A percentile compares a stretch with the other conserved stretches of the same genome.
phyloP scores from a whole-genome alignment of 2,113 vertebrate genomes.

The Nycticryphes semicollaris region DNA sequence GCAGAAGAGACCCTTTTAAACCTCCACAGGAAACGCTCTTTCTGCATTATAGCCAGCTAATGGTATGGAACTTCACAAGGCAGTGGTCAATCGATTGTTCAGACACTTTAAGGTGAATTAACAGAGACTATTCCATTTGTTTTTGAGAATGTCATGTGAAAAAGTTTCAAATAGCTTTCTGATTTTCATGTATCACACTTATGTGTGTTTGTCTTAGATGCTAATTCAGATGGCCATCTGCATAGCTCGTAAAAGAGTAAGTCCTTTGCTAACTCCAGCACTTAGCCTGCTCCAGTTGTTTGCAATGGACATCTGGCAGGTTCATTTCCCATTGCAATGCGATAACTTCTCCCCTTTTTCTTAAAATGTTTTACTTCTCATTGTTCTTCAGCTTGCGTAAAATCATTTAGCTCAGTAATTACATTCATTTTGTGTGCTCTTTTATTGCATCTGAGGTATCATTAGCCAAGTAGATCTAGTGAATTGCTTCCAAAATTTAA shows the following conservation, averaged over 20 bases:
- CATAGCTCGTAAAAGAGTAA: neutral
- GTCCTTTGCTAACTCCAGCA: neutral
- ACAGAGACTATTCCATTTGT: neutral
- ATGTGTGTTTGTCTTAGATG: neutral
- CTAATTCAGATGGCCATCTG: neutral
- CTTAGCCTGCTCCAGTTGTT: accelerated
- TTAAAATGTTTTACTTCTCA: neutral
- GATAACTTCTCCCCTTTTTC: neutral
- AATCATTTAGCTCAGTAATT: neutral
- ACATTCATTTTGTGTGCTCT: accelerated
- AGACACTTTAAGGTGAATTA: neutral
- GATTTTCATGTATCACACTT: neutral
- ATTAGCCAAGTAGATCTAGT: neutral
- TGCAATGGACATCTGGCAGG: neutral
- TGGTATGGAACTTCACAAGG: neutral
- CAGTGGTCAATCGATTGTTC: neutral
- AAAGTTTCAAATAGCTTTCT: neutral
- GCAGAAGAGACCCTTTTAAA: neutral
- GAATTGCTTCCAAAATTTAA: neutral
- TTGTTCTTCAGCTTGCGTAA: neutral
- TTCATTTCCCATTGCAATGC: neutral
- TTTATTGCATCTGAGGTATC: neutral
- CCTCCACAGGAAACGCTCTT: neutral
- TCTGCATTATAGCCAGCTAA: neutral
- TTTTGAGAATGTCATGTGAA: neutral